These are phyloP conservation scores for Cryptophagus acutangulus DNA, from an alignment of 2,888 invertebrate genomes.

Conservation along the genomic window DNA sequence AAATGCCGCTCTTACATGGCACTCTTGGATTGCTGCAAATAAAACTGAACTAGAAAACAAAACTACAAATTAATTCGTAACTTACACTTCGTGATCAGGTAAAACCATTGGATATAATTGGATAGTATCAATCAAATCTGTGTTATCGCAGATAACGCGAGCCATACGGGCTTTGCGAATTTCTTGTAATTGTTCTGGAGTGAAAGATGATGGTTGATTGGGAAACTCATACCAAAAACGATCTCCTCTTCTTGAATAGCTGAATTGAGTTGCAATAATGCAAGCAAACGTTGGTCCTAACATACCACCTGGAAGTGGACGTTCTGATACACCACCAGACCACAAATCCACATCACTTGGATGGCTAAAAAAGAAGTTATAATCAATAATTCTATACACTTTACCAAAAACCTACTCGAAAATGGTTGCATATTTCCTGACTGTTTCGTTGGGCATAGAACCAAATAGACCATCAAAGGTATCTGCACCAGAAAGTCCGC, in stretches of 20 bases:
- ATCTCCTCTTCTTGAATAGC: slow-evolving; percentile 82
- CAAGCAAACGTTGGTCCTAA: slow-evolving; percentile 93
- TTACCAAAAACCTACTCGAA: slow-evolving; percentile 60
- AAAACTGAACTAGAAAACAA: neutral
- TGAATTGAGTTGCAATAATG: slow-evolving; percentile 89
- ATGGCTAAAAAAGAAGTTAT: slow-evolving; percentile 52
- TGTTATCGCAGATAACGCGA: slow-evolving; percentile 85
- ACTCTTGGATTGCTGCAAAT: slow-evolving; percentile 81
- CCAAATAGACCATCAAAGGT: slow-evolving; percentile 77
- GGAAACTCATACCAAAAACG: slow-evolving; percentile 93
- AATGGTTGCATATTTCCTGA: slow-evolving; percentile 74
- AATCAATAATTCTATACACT: slow-evolving; percentile 11
- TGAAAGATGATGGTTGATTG: slow-evolving; percentile 87
- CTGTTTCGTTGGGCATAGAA: slow-evolving; percentile 84
- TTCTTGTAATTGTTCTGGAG: slow-evolving; percentile 78
- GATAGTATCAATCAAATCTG: slow-evolving; percentile 84
- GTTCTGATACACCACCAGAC: slow-evolving; percentile 91
- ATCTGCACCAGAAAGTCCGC: slow-evolving; percentile 74
- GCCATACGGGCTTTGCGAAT: slow-evolving; percentile 76
- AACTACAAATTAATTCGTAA: slow-evolving; percentile 27
- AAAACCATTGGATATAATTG: slow-evolving; percentile 90
- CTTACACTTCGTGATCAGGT: slow-evolving; percentile 90
- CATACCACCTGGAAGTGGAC: slow-evolving; percentile 85
- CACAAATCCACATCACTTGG: slow-evolving; percentile 91
- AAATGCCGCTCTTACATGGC: slow-evolving; percentile 81